Evolutionary conservation across 1,140 invertebrate genomes (phyloP).

Genomic region (Macrocentrus cingulum): DNA sequence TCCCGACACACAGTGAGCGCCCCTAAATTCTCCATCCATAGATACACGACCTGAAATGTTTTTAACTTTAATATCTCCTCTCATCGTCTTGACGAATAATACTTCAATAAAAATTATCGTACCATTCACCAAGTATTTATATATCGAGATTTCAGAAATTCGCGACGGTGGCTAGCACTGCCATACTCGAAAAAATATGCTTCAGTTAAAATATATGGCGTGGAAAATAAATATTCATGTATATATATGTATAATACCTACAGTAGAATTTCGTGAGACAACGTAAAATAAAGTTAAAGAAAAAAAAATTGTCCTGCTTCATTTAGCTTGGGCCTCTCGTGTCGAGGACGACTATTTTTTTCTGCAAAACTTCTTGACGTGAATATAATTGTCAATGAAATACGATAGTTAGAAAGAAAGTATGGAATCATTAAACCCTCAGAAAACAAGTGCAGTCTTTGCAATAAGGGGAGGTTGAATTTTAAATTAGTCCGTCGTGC

Average conservation of each 20-base stretch:
- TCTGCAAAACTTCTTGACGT: slow-evolving; percentile 31
- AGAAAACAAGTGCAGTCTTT: slow-evolving; percentile 10
- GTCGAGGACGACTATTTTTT: slow-evolving; percentile 32
- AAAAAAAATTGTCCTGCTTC: slow-evolving; percentile 17
- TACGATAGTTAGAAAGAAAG: slow-evolving; percentile 27
- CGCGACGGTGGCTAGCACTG: slow-evolving; percentile 53
- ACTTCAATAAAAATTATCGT: slow-evolving; percentile 5
- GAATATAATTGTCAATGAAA: slow-evolving; percentile 33
- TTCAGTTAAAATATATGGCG: slow-evolving; percentile 1
- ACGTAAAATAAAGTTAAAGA: slow-evolving; percentile 35
- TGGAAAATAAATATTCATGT: slow-evolving; percentile 21
- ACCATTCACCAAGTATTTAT: slow-evolving; percentile 1
- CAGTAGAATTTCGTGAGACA: slow-evolving; percentile 17
- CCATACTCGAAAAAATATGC: slow-evolving; percentile 48
- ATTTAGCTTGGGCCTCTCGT: slow-evolving; percentile 12
- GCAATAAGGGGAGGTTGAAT: background rate
- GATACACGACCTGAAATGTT: no score
- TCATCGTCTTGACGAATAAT: background rate
- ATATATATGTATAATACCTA: slow-evolving; percentile 5
- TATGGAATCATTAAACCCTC: slow-evolving; percentile 24
- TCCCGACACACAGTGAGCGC: no score
- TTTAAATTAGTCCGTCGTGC: slow-evolving; percentile 15
- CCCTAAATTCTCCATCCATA: background rate
- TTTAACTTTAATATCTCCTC: no score
- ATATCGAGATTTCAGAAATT: slow-evolving; percentile 42